A percentile compares a stretch with the other conserved stretches of the same genome.
Evolutionary conservation across 2,888 invertebrate species (phyloP).

Genomic region (Acrobasis repandana): DNA sequence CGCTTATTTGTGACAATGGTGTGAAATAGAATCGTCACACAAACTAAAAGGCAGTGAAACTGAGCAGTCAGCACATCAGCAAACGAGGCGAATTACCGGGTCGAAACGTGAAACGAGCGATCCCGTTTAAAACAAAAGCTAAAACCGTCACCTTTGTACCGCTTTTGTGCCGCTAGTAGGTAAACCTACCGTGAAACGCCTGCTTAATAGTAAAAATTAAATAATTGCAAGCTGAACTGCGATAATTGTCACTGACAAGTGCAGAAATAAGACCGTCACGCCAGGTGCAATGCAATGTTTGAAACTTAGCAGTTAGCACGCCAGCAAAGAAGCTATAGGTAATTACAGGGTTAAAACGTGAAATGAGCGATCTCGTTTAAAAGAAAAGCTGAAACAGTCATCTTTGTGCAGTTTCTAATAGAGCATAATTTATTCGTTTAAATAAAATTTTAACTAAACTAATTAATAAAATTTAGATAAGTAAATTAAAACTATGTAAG

Average conservation of each 20-base stretch:
- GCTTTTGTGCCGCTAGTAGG: too few species aligned
- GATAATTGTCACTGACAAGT: not conserved
- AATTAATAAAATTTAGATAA: too few species aligned
- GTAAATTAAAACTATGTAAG: too few species aligned
- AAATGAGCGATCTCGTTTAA: constrained; percentile 37
- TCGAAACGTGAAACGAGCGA: constrained; percentile 23
- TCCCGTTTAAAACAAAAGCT: not conserved
- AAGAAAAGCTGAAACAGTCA: constrained; percentile 56
- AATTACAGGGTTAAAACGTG: constrained; percentile 38
- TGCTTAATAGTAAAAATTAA: too few species aligned
- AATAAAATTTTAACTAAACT: too few species aligned
- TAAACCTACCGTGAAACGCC: too few species aligned
- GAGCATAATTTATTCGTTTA: too few species aligned
- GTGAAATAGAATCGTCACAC: too few species aligned
- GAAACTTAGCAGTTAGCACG: constrained; percentile 27
- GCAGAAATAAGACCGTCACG: constrained; percentile 12
- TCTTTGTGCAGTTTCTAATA: constrained; percentile 48
- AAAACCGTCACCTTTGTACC: too few species aligned
- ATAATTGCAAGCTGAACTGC: too few species aligned
- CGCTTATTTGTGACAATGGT: too few species aligned
- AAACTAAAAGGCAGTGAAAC: constrained; percentile 1
- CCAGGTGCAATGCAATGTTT: constrained; percentile 1
- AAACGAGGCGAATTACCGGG: constrained; percentile 37
- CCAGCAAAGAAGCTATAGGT: constrained; percentile 34
- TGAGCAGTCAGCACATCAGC: constrained; percentile 29